Conservation (phyloP, 2,888 invertebrate species). For the Dryobotodes eremita region DNA sequence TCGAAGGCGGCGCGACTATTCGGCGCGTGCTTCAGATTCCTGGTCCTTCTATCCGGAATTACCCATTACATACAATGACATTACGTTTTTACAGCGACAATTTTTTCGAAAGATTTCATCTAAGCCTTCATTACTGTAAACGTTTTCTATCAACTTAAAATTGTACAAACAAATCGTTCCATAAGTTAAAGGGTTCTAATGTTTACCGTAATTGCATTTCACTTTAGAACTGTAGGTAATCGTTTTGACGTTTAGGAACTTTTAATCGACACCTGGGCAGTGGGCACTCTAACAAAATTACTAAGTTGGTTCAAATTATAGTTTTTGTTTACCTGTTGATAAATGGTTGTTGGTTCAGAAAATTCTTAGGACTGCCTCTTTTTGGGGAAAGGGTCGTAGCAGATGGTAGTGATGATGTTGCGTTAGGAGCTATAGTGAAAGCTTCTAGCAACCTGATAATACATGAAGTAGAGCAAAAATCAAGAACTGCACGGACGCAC, state of each 20-base stretch:
- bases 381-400: slow-evolving; percentile 6
- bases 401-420: slow-evolving; percentile 10
- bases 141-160: slow-evolving; percentile 84
- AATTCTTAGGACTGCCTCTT: slow-evolving; percentile 20
- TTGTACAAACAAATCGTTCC: slow-evolving; percentile 83
- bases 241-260: slow-evolving; percentile 63
- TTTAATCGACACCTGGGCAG: slow-evolving; percentile 62
- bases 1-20: slow-evolving; percentile 79
- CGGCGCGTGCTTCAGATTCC: slow-evolving; percentile 90
- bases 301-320: slow-evolving; percentile 56
- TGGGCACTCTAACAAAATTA: slow-evolving; percentile 58
- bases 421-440: neutral
- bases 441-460: neutral
- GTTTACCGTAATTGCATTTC: slow-evolving; percentile 73
- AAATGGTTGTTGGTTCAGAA: slow-evolving; percentile 62
- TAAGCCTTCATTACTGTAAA: slow-evolving; percentile 87
- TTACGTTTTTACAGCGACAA: slow-evolving; percentile 84
- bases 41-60: slow-evolving; percentile 80
- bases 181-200: slow-evolving; percentile 74
- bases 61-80: slow-evolving; percentile 89
- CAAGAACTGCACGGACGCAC: neutral
- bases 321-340: slow-evolving; percentile 48
- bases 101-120: slow-evolving; percentile 78
- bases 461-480: neutral
- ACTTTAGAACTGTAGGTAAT: slow-evolving; percentile 55